Conservation (phyloP, 2,888 invertebrate species). For the Xanthia icteritia region DNA sequence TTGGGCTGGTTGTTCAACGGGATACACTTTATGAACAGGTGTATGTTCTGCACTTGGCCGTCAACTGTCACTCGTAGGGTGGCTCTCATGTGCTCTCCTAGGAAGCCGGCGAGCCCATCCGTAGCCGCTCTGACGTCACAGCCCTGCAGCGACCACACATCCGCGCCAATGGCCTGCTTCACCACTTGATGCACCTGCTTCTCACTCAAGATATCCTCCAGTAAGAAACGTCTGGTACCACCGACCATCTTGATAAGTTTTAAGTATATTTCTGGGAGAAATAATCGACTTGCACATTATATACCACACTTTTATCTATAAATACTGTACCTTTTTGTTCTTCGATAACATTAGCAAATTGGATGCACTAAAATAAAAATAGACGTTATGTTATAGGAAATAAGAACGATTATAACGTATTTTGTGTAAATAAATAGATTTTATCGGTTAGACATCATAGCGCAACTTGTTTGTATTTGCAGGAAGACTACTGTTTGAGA, state of each 20-base stretch:
- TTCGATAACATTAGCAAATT: constrained; percentile 43
- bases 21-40: constrained; percentile 81
- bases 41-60: constrained; percentile 64
- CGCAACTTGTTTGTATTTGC: constrained; percentile 49
- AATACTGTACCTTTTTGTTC: constrained; percentile 48
- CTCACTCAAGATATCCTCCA: constrained; percentile 72
- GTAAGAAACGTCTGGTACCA: constrained; percentile 41
- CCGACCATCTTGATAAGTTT: constrained; percentile 66
- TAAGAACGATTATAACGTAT: constrained; percentile 36
- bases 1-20: constrained; percentile 79
- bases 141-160: constrained; percentile 63
- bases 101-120: constrained; percentile 80
- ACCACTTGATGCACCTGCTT: constrained; percentile 73
- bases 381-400: constrained; percentile 3
- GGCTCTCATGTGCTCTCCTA: constrained; percentile 81
- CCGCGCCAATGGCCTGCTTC: constrained; percentile 58
- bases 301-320: constrained; percentile 40
- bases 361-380: constrained; percentile 3
- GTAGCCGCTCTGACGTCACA: constrained; percentile 73
- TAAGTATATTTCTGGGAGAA: constrained; percentile 9
- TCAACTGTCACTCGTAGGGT: constrained; percentile 68
- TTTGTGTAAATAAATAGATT: constrained; percentile 23
- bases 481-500: constrained; percentile 49
- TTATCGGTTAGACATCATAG: constrained; percentile 42
- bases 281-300: constrained; percentile 38